Base-by-base conservation (phyloP, 2,888 invertebrate genomes). In the Leptopilina syphax region DNA sequence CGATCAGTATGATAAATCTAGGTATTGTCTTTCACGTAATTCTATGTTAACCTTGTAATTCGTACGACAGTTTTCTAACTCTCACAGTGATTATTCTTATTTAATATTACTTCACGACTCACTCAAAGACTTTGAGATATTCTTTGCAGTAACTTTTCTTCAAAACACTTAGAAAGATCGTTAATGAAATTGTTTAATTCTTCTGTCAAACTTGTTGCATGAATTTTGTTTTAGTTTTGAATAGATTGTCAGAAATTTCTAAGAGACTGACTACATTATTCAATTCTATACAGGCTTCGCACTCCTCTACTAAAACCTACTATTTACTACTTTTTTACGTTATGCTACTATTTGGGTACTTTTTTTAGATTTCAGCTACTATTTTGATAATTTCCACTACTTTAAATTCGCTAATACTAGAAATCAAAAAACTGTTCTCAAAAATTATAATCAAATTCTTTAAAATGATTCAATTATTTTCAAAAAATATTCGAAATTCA, bases 1-100 rank as follows among this genome's bases (percentile, higher is more conserved):
- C 91, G 95, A 95, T 92, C 95, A 95, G 86, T 94, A 94, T 93
- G 95, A 95, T 89, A 94, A 94, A 93, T 93, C 94, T 92, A 95
- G 95, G 95, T 93, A 89, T 86, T 81, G 9, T 73, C 9, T 57
- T 54, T 70, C 7, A 60, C 18, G 24, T 50, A 70, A 34, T 57
- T 73, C 1, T 57, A 57, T 73, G 34, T 73, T 73, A 34, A 73
- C 34, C 57, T 73, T 57, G 57, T n/a, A 12, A n/a, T 57, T 73
- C 34, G n/a, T 27, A 34, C 57, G 34, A 57, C 34, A 34, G n/a
- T 73, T 57, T 57, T 57, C 57, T 3, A 12, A 6, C 3, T 57
- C 60, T n/a, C 60, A n/a, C n/a, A n/a, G n/a, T 50, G n/a, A 60
- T n/a, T n/a, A 27, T 57, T 54, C 13, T 27, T 73, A 73, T 73